These are phyloP conservation scores for Drosophila borborema DNA, from an alignment of 2,888 invertebrate genomes.

Conservation along the genomic window DNA sequence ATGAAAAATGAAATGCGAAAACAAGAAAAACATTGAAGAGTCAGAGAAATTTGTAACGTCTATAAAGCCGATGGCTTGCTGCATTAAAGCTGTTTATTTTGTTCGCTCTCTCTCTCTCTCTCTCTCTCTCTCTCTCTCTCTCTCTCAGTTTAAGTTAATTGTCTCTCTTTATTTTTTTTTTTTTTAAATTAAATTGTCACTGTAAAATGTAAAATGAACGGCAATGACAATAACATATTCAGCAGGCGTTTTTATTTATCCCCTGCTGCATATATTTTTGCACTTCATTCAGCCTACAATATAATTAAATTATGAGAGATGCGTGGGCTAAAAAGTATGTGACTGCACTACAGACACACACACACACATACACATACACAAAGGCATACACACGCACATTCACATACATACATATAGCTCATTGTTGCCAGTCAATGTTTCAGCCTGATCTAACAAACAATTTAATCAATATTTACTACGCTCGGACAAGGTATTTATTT, in stretches of 20 bases:
- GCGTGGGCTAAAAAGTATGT: neutral
- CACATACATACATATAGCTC: no score
- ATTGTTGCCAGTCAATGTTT: neutral
- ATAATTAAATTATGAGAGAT: constrained; percentile 13
- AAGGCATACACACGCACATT: no score
- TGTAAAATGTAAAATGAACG: constrained; percentile 24
- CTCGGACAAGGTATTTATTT: neutral
- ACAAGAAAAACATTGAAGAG: constrained; percentile 7
- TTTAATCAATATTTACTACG: neutral
- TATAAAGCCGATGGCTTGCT: constrained; percentile 13
- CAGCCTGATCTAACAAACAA: constrained; percentile 3
- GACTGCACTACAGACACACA: neutral
- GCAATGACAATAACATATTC: constrained; percentile 34
- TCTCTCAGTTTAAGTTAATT: constrained; percentile 9
- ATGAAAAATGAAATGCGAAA: constrained; percentile 3
- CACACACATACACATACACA: no score
- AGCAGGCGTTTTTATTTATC: constrained; percentile 3
- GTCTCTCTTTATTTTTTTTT: constrained; percentile 6
- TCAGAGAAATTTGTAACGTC: constrained; percentile 9
- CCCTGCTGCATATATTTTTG: constrained; percentile 4
- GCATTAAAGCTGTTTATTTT: constrained; percentile 28
- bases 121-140: neutral
- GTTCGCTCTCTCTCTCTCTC: neutral
- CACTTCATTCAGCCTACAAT: neutral
- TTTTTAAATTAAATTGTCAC: constrained; percentile 42